phyloP scores from a whole-genome alignment of 2,113 vertebrate species.

The Campylomormyrus numenius region DNA sequence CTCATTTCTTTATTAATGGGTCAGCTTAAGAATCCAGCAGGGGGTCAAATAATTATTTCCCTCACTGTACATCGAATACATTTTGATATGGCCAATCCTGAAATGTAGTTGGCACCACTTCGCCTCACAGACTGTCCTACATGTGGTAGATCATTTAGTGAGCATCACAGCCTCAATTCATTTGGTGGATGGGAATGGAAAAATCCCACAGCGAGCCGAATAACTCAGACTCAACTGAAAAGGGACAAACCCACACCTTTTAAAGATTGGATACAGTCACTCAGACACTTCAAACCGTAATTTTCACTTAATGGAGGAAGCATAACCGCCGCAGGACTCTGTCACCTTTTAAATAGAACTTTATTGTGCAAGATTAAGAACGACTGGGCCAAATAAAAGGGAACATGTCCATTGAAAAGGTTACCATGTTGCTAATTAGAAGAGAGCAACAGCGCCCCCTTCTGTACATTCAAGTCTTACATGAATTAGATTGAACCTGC shows the following conservation, averaged over 20 bases:
- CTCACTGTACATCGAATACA: background rate
- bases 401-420: conserved; percentile 53
- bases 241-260: background rate
- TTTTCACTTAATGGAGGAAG: background rate
- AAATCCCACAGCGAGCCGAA: background rate
- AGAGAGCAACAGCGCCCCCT: conserved; percentile 51
- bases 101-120: background rate
- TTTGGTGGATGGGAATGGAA: background rate
- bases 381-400: conserved; percentile 50
- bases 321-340: background rate
- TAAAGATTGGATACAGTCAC: background rate
- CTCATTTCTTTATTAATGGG: too few relatives aligned
- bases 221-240: background rate
- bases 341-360: conserved; percentile 30
- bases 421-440: conserved; percentile 59
- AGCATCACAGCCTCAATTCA: background rate
- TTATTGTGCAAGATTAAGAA: conserved; percentile 62
- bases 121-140: background rate
- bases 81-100: background rate
- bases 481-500: conserved; percentile 31
- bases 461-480: conserved; percentile 88
- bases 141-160: background rate
- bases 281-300: background rate
- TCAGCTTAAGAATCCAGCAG: too few relatives aligned
- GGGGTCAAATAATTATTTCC: too few relatives aligned